phyloP scores from a whole-genome alignment of 2,888 invertebrate genomes.

The Parasteatoda lunata region DNA sequence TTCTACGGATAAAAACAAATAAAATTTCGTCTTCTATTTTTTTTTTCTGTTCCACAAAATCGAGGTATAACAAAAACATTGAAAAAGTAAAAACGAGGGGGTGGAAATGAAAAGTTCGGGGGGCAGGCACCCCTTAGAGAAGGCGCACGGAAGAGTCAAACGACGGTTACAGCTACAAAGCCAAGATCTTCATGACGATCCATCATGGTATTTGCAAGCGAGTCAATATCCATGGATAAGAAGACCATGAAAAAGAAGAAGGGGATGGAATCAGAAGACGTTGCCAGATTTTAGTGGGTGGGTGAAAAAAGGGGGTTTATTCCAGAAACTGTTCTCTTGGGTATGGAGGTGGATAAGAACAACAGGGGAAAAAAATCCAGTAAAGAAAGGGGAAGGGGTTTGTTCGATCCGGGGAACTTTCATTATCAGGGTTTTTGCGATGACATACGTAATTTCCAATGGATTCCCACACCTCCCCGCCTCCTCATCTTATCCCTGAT shows the following conservation, averaged over 20 bases:
- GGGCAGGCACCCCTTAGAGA: slow-evolving; percentile 5
- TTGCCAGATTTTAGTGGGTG: not conserved
- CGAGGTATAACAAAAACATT: slow-evolving; percentile 18
- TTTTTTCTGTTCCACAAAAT: not conserved
- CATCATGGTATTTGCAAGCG: slow-evolving; percentile 57
- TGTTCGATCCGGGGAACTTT: slow-evolving; percentile 63
- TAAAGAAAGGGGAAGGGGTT: not conserved
- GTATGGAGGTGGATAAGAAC: slow-evolving; percentile 58
- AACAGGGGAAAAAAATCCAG: slow-evolving; percentile 41
- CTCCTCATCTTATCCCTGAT: slow-evolving; percentile 33
- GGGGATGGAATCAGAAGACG: slow-evolving; percentile 29
- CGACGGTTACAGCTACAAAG: slow-evolving; percentile 37
- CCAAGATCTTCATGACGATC: slow-evolving; percentile 44
- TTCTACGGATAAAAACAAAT: slow-evolving; percentile 14
- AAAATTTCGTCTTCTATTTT: slow-evolving; percentile 35
- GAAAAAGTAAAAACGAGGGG: not conserved
- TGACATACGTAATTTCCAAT: slow-evolving; percentile 69
- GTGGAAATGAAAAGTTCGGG: slow-evolving; percentile 12
- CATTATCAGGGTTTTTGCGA: slow-evolving; percentile 68
- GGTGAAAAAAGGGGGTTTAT: not conserved
- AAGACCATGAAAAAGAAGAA: not conserved
- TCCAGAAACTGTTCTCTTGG: slow-evolving; percentile 14
- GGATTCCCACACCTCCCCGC: slow-evolving; percentile 32
- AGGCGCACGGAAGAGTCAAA: slow-evolving; percentile 23
- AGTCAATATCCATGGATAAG: slow-evolving; percentile 62